phyloP scores from a whole-genome alignment of 2,113 vertebrate species.

The Anhinga anhinga region DNA sequence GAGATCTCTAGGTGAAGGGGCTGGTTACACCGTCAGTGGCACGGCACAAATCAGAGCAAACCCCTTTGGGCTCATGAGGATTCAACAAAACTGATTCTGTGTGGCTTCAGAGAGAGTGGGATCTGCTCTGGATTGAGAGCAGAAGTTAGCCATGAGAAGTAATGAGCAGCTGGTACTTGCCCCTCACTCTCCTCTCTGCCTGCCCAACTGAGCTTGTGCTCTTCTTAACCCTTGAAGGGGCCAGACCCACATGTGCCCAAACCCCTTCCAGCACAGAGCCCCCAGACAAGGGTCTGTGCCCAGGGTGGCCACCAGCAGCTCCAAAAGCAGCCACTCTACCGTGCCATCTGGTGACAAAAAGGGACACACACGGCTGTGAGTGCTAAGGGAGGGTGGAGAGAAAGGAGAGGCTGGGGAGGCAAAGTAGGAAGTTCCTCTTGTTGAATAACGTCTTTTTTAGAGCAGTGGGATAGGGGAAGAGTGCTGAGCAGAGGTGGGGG shows the following conservation, averaged over 20 bases:
- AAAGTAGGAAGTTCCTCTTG: background rate
- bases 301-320: background rate
- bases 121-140: accelerated
- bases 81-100: background rate
- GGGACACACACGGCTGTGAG: accelerated
- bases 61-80: accelerated
- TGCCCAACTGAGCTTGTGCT: background rate
- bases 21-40: accelerated
- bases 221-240: too few relatives aligned
- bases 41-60: background rate
- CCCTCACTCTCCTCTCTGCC: background rate
- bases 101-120: accelerated
- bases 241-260: background rate
- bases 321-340: background rate
- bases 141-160: background rate
- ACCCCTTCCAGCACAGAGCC: background rate
- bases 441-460: background rate
- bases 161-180: accelerated
- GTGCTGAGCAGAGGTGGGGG: accelerated
- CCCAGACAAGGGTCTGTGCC: accelerated
- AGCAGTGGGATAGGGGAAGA: accelerated
- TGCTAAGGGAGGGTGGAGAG: accelerated
- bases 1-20: background rate
- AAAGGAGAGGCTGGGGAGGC: background rate
- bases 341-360: background rate